Evolutionary conservation across 2,113 vertebrate species (phyloP), one percentile per base, ranked within the genome.

Genomic region (Brachyistius frenatus): DNA sequence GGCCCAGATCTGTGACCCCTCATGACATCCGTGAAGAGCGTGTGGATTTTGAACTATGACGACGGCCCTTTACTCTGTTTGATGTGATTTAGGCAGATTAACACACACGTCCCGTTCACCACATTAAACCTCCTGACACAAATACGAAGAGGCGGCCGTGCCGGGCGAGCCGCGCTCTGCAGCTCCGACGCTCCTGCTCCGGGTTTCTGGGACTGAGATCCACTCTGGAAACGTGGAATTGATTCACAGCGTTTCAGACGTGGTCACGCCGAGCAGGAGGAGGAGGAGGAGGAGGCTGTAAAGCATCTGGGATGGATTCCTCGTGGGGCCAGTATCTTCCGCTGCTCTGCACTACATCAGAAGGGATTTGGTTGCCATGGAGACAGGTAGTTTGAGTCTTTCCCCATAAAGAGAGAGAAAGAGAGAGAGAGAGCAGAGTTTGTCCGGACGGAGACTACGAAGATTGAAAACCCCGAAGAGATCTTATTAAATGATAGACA

Each of bases 301-400:
- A 83, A 56, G 77, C 75, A 76, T 66, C 66, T 66, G 77, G 78
- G 70, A 83, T 54, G 63, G 69, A 88, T 86, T 76, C 37, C 84
- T 87, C 39, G 0, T 37, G 71, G 44, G 73, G 76, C 79, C 41
- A 4, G 78, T 73, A 73, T 76, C 86, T 92, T 84, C 77, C 61
- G 31, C 62, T 62, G 78, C 77, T 80, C 77, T 47, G 63, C 7
- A 32, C 75, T 71, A 60, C 73, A 86, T 82, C 57, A 23, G 70
- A 36, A 37, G 82, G 78, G 83, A 84, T 62, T 78, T 54, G 72
- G 88, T 89, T 92, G 84, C 83, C 71, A 91, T 88, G 78, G 85
- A 30, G 46, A 53, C 87, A 83, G 75, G 70, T 81, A 60, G 62
- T 80, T 75, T 41, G 77, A 62, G 60, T 73, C 55, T 30, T 76